phyloP scores from a whole-genome alignment of 2,888 invertebrate genomes.

The Tanytarsus gracilentus region DNA sequence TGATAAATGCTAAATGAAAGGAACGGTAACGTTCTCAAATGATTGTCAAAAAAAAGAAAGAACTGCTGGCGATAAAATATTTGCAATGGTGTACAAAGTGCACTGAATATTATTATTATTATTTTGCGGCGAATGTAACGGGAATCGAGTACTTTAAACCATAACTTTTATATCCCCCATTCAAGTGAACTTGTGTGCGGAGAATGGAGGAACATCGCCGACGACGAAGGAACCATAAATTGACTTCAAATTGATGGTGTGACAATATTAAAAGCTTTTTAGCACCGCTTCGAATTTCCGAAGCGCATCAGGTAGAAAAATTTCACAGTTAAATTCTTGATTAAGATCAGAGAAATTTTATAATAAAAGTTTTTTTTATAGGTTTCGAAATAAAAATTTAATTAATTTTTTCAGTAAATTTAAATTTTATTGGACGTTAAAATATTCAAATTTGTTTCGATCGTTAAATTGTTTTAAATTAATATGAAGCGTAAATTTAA shows the following conservation, averaged over 20 bases:
- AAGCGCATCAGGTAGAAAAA: too few relatives aligned
- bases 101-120: not conserved
- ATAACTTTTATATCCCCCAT: constrained; percentile 5
- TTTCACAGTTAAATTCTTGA: too few relatives aligned
- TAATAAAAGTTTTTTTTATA: too few relatives aligned
- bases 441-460: not conserved
- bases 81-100: not conserved
- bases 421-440: too few relatives aligned
- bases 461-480: not conserved
- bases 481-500: too few relatives aligned
- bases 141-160: not conserved
- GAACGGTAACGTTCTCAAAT: not conserved
- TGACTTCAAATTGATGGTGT: constrained; percentile 5
- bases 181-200: constrained; percentile 1
- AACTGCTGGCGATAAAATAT: too few relatives aligned
- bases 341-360: too few relatives aligned
- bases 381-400: too few relatives aligned
- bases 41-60: not conserved
- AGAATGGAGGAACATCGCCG: too few relatives aligned
- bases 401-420: too few relatives aligned
- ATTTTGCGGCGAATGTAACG: not conserved
- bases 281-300: too few relatives aligned
- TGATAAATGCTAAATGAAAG: not conserved
- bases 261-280: constrained; percentile 15
- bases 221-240: constrained; percentile 9